Base-by-base conservation (phyloP, 1,140 invertebrate species). In the Heliconius hermathena region DNA sequence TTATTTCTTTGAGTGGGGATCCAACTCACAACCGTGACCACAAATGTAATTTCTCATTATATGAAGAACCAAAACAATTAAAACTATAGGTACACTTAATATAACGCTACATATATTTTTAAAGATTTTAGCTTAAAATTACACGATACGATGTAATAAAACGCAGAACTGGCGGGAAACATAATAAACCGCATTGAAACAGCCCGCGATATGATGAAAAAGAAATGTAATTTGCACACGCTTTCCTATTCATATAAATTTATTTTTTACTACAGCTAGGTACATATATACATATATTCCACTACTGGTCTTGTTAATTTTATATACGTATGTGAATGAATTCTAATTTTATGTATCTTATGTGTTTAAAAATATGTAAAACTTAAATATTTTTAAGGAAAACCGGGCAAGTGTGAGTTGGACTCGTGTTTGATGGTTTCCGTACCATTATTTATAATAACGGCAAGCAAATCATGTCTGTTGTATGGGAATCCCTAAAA, bases 171-270 rank as follows among this genome's bases (percentile, higher is more conserved):
- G 60, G 22, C 60, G 60, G 22, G 16, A 66, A 66, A 66, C 26
- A 66, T 66, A 66, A 66, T 66, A 66, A 66, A 66, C 60, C 60
- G 60, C 60, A 66, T 66, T 66, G 60, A 66, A 66, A 16, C 60
- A 66, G 26, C 22, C 26, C 60, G 26, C 60, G 22, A 66, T 66
- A 22, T 29, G 22, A 66, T 66, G 60, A 66, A 66, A 66, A 66
- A 66, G 60, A 66, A 66, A 66, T 66, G 60, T 66, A 66, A 66
- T 66, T 66, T 29, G 60, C 60, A 66, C 60, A 66, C 60, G 60
- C 60, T 66, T 26, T 16, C 60, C 60, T 22, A 66, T 66, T 66
- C 60, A 66, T 66, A 66, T 66, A 66, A 66, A 66, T 66, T 66
- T 29, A 8, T 66, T 66, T 66, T 66, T 66, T 66, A 66, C 60